Evolutionary conservation across 2,113 vertebrate genomes (phyloP).

Genomic region (Micromys minutus): DNA sequence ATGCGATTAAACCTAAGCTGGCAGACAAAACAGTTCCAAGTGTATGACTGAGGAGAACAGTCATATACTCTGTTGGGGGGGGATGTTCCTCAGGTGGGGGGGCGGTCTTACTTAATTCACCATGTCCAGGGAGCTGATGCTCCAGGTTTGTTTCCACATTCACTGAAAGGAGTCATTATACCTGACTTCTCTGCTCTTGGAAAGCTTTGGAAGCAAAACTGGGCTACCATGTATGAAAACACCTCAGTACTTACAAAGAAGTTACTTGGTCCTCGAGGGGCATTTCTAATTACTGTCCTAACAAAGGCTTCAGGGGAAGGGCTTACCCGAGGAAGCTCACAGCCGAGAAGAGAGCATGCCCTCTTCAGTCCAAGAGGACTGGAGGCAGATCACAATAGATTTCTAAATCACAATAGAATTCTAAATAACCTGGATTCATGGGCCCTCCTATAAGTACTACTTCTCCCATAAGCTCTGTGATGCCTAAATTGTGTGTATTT

Average conservation of each 20-base stretch:
- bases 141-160: not conserved
- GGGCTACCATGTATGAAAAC: not conserved
- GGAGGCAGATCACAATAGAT: not conserved
- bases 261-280: not conserved
- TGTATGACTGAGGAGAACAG: not conserved
- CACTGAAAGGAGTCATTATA: accelerated
- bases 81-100: not conserved
- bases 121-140: not conserved
- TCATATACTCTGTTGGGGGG: not conserved
- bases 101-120: not conserved
- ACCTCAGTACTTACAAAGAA: not conserved
- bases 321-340: not conserved
- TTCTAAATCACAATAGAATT: too few relatives aligned
- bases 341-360: not conserved
- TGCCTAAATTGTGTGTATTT: not conserved
- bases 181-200: not conserved
- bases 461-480: not conserved
- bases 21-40: not conserved
- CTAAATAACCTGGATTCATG: not conserved
- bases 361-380: not conserved
- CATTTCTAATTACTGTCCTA: not conserved
- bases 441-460: not conserved
- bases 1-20: not conserved
- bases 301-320: not conserved
- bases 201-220: not conserved